Percentiles rank a stretch among this genome's conserved stretches.
Evolutionary conservation across 2,797 vertebrate genomes (phyloP).

Genomic region (Pagetopsis macropterus): DNA sequence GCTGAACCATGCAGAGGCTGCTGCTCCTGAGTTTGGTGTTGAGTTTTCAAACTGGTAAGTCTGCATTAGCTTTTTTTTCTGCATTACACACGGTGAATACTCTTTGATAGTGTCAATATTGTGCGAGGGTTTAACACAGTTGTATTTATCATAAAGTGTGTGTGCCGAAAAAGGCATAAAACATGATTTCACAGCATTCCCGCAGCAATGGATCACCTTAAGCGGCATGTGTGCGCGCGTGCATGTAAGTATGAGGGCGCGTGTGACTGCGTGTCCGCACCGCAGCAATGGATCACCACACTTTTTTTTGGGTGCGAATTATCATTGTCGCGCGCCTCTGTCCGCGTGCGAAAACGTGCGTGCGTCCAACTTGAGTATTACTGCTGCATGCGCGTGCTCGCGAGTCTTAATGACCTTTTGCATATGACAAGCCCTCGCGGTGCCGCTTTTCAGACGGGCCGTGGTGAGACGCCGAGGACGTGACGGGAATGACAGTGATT

Average conservation of each 20-base stretch:
- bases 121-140: neutral
- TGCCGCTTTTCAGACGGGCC: conserved; percentile 37
- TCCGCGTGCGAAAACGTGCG: neutral
- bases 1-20: conserved; percentile 85
- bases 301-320: neutral
- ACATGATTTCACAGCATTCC: conserved; percentile 45
- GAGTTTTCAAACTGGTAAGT: conserved; percentile 83
- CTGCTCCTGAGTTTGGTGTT: conserved; percentile 83
- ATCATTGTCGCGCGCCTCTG: conserved; percentile 26
- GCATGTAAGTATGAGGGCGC: conserved; percentile 20
- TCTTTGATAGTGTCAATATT: neutral
- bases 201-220: conserved; percentile 71
- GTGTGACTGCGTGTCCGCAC: conserved; percentile 43
- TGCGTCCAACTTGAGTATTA: conserved; percentile 27
- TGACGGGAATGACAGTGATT: conserved; percentile 79
- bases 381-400: conserved; percentile 16
- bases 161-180: neutral
- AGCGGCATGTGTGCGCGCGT: conserved; percentile 30
- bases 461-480: conserved; percentile 67
- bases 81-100: neutral
- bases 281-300: conserved; percentile 58
- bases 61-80: neutral
- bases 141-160: conserved; percentile 3
- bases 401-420: conserved; percentile 67
- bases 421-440: conserved; percentile 27